Evolutionary conservation across 23 tunicate species (phyloP).

Genomic region (Ascidia mentula): DNA sequence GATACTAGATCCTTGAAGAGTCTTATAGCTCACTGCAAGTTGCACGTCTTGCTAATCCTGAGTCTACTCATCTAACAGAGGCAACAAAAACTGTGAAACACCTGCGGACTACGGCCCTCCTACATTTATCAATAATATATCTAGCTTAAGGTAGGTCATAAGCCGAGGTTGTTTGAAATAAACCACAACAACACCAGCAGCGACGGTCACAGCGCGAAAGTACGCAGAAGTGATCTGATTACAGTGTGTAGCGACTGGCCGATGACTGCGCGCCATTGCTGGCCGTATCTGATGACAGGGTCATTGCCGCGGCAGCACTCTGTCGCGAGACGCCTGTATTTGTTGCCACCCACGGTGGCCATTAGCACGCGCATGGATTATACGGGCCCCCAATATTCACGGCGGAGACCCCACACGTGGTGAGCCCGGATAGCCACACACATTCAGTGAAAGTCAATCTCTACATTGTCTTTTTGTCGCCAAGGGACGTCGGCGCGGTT

Average conservation of each 20-base stretch:
- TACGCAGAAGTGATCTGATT: conserved; percentile 1
- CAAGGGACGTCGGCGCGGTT: background rate
- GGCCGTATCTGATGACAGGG: background rate
- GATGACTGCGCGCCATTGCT: background rate
- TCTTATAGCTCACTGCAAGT: too few species aligned
- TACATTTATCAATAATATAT: background rate
- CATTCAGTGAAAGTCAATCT: conserved; percentile 1
- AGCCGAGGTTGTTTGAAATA: background rate
- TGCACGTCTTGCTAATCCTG: too few species aligned
- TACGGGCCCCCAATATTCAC: conserved; percentile 4
- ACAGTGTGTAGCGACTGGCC: background rate
- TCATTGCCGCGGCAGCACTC: background rate
- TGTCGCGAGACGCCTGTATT: conserved; percentile 8
- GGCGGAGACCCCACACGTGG: conserved; percentile 1
- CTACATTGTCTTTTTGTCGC: background rate
- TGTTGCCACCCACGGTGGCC: conserved; percentile 12
- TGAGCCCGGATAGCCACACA: background rate
- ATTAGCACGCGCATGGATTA: background rate
- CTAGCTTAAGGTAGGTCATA: background rate
- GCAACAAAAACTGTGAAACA: too few species aligned
- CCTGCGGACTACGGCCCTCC: too few species aligned
- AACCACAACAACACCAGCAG: background rate
- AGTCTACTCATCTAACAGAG: too few species aligned
- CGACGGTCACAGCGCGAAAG: background rate
- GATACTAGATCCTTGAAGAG: too few species aligned